Evolutionary conservation across 2,113 vertebrate species (phyloP).

Genomic region (Megaceryle torquata): DNA sequence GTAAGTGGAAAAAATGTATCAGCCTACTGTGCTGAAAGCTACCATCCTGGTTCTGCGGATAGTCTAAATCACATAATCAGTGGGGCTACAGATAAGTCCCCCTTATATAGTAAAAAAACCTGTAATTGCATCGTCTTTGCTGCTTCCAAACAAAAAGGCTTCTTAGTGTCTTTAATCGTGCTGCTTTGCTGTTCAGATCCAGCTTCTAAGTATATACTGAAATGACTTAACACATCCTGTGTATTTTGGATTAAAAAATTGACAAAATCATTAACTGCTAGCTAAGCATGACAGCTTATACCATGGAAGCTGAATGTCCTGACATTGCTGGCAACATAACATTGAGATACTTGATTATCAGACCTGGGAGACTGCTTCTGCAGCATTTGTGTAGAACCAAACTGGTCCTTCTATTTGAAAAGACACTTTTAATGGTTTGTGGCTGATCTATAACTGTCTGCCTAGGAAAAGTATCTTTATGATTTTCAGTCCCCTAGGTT

Average conservation of each 20-base stretch:
- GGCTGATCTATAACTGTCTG: not conserved
- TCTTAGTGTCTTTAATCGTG: not conserved
- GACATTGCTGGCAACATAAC: accelerated
- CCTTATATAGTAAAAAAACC: not conserved
- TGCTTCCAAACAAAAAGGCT: not conserved
- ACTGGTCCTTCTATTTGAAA: not conserved
- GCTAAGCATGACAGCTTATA: not conserved
- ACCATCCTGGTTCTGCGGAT: not conserved
- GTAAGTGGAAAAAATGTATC: not conserved
- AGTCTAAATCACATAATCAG: not conserved
- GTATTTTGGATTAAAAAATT: not conserved
- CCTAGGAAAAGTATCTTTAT: not conserved
- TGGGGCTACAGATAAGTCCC: not conserved
- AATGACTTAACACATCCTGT: not conserved
- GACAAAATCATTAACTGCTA: not conserved
- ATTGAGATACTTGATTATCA: not conserved
- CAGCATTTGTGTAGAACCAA: not conserved
- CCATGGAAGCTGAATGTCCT: not conserved
- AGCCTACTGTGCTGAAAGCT: not conserved
- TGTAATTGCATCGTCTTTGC: not conserved
- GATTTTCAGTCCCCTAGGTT: not conserved
- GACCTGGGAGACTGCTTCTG: not conserved
- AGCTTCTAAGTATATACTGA: not conserved
- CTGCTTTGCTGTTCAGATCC: not conserved
- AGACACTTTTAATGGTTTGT: not conserved